A percentile compares a stretch with the other conserved stretches of the same genome.
phyloP scores from a whole-genome alignment of 2,797 vertebrate genomes.

The Tolypeutes matacus region DNA sequence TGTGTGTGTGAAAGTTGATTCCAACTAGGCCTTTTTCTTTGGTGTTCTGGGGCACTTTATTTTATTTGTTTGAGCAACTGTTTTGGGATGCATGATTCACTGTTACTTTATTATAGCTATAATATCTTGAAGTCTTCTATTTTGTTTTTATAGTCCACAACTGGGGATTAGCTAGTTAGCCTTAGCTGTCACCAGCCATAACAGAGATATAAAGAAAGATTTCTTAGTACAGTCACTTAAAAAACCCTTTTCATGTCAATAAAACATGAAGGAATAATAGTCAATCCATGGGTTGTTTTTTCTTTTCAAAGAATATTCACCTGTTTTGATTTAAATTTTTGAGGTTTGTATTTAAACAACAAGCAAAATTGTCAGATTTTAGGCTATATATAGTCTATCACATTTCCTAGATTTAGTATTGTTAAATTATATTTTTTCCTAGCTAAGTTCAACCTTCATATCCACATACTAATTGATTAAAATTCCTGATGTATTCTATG shows the following conservation, averaged over 20 bases:
- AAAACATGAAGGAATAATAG: slow-evolving; percentile 1
- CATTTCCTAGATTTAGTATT: neutral
- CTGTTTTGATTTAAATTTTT: slow-evolving; percentile 12
- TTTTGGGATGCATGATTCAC: neutral
- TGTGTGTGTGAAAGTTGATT: slow-evolving; percentile 30
- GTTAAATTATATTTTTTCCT: neutral
- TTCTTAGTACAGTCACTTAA: slow-evolving; percentile 45
- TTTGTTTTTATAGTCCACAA: slow-evolving; percentile 13
- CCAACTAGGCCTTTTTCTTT: neutral
- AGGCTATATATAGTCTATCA: neutral
- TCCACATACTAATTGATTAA: neutral
- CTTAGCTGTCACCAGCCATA: slow-evolving; percentile 41
- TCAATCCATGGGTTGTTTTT: neutral
- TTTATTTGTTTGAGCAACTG: slow-evolving; percentile 64
- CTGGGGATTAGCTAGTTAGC: slow-evolving; percentile 19
- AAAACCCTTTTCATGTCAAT: neutral
- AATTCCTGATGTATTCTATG: neutral
- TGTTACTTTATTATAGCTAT: slow-evolving; percentile 22
- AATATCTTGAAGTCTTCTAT: slow-evolving; percentile 21
- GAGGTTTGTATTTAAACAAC: slow-evolving; percentile 32
- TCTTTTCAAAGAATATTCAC: slow-evolving; percentile 33
- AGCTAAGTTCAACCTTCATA: neutral
- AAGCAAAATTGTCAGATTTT: neutral
- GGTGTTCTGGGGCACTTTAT: neutral
- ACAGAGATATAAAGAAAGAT: slow-evolving; percentile 60